Evolutionary conservation across 1,140 invertebrate genomes (phyloP), one percentile per base, ranked within the genome.

Genomic region (Steinernema feltiae): DNA sequence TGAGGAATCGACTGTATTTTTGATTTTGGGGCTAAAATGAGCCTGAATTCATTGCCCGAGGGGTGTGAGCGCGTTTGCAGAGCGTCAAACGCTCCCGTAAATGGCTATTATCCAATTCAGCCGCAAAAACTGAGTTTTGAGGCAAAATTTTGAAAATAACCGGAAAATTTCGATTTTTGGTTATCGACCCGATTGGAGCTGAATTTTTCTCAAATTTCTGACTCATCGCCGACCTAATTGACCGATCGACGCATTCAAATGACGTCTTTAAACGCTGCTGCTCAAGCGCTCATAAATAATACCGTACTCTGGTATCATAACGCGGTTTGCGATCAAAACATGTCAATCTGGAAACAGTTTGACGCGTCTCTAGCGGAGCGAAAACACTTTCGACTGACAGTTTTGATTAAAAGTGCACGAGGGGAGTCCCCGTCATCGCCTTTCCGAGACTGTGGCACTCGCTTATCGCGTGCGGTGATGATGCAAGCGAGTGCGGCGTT

Each of bases 341-440:
- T n/a, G n/a, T n/a, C n/a, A n/a, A n/a, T n/a, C n/a, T n/a, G n/a
- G n/a, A n/a, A n/a, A n/a, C n/a, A n/a, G n/a, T 7, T 41, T 18
- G 18, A 7, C 35, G 18, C 35, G 7, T 7, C 35, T 41, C 35
- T 41, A 41, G 35, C 35, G 35, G 7, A 41, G 35, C 35, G 18
- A 63, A 63, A 63, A 63, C 53, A 63, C 7, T n/a, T 17, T 63
- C 12, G 53, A 63, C 12, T 63, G 53, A 63, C 53, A 63, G 53
- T 27, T 63, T 63, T 63, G 53, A 63, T 63, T 63, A 63, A 63
- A 63, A 63, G 53, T 63, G 53, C 53, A 63, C 2, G 15, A 27
- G 53, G 53, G 53, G 24, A 41, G 35, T 7, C 35, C 35, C 35
- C 18, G n/a, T n/a, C n/a, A n/a, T n/a, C n/a, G 7, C 41, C 41